Evolutionary conservation across 2,797 vertebrate species (phyloP), one percentile per base, ranked within the genome.

Genomic region (Tachyglossus aculeatus): DNA sequence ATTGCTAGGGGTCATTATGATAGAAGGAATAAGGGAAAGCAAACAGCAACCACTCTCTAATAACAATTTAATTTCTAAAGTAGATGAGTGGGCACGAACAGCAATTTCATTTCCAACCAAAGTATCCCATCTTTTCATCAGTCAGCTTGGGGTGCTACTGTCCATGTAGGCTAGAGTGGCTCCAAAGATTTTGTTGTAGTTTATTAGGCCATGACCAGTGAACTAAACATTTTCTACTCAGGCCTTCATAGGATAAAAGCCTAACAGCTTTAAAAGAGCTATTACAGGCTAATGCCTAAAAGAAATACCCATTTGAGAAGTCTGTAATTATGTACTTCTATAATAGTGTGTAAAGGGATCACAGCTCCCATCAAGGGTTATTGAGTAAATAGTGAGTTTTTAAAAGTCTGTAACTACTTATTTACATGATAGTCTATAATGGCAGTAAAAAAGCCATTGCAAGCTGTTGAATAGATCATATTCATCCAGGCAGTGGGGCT

Each of bases 351-450:
- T 88, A 87, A 91, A 89, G 82, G 81, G 86, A 90, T 85, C 90
- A 85, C 69, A 84, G 85, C 81, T 88, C 86, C 85, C 90, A 92
- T 88, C 88, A 89, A 86, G 84, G 83, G 82, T 90, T 92, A 91
- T 90, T 89, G 90, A 91, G 86, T 92, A 92, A 92, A 92, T 88
- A 90, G 89, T 90, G 84, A 87, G 86, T 92, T 90, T 89, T 85
- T 85, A 85, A 88, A 89, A 91, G 88, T 92, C 89, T 88, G 77
- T 88, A 87, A 86, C 86, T 89, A 88, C 68, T 74, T 83, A 90
- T 89, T 91, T 92, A 86, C 84, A 78, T 80, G 85, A 84, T 87
- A 85, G 85, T 78, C 53, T 59, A 82, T 91, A 84, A 85, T 73
- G 78, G 86, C 84, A 89, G 81, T 80, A 78, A 86, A 86, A 80